These are phyloP conservation scores for Heteronetta atricapilla DNA, from an alignment of 2,113 vertebrate species.

Conservation along the genomic window DNA sequence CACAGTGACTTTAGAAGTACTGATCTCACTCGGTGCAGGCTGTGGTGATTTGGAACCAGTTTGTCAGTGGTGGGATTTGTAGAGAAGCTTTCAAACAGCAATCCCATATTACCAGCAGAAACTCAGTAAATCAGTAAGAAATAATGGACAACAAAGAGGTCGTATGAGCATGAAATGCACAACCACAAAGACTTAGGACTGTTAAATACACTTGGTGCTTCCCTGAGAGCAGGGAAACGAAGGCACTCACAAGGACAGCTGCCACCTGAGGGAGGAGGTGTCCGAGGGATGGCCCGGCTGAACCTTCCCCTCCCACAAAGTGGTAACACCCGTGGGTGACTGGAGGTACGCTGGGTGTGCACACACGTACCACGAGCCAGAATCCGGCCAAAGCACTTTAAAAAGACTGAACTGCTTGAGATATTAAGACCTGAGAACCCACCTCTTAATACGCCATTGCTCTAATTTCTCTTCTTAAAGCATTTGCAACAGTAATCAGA, in stretches of 20 bases:
- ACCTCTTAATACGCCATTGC: conserved; percentile 65
- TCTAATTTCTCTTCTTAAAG: conserved; percentile 73
- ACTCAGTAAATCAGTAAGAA: not conserved
- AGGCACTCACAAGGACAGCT: no score
- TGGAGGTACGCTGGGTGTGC: not conserved
- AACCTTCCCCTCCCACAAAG: not conserved
- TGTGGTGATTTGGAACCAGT: not conserved
- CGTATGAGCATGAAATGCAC: rapidly evolving
- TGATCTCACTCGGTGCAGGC: not conserved
- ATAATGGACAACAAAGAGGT: not conserved
- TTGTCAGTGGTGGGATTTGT: not conserved
- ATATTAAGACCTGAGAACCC: conserved; percentile 49
- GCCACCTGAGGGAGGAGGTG: not conserved
- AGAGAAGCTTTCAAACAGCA: not conserved
- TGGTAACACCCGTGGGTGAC: not conserved
- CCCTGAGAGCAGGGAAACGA: not conserved
- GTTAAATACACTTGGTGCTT: not conserved
- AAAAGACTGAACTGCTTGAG: conserved; percentile 39
- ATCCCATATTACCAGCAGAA: not conserved
- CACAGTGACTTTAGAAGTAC: not conserved
- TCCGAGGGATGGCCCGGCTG: not conserved
- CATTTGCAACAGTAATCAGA: conserved; percentile 65
- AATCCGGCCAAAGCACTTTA: conserved; percentile 29
- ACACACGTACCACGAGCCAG: not conserved
- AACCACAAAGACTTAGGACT: not conserved